A percentile compares a stretch with the other conserved stretches of the same genome.
Conservation (phyloP, 2,113 vertebrate genomes). For the Garra rufa region DNA sequence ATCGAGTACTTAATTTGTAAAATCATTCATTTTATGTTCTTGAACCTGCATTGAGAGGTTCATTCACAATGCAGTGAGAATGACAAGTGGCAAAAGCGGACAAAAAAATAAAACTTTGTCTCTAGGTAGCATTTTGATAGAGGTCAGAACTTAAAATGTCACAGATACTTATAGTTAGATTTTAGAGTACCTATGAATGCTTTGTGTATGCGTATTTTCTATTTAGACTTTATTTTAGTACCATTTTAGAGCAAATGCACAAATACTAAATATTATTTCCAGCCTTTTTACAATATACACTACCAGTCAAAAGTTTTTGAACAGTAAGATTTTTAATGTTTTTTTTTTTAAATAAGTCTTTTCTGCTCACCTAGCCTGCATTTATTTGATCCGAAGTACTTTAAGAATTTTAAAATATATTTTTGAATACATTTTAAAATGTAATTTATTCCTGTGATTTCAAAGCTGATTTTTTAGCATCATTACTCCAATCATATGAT, state of each 20-base stretch:
- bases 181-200: background rate
- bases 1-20: background rate
- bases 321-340: no score
- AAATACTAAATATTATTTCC: background rate
- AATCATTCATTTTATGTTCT: slow-evolving; percentile 2
- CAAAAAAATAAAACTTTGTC: background rate
- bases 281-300: background rate
- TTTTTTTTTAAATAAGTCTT: no score
- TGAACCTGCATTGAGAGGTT: slow-evolving; percentile 10
- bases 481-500: no score
- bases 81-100: background rate
- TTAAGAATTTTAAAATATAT: no score
- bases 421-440: no score
- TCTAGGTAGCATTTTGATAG: background rate
- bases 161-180: background rate
- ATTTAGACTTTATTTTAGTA: background rate
- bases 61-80: background rate
- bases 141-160: background rate
- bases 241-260: background rate
- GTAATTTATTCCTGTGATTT: no score
- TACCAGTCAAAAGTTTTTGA: no score
- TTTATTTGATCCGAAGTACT: no score
- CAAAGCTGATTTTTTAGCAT: no score
- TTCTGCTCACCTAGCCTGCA: no score
- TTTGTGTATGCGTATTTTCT: background rate